These are phyloP conservation scores for Condylostylus longicornis DNA, from an alignment of 1,140 invertebrate genomes.

Conservation along the genomic window DNA sequence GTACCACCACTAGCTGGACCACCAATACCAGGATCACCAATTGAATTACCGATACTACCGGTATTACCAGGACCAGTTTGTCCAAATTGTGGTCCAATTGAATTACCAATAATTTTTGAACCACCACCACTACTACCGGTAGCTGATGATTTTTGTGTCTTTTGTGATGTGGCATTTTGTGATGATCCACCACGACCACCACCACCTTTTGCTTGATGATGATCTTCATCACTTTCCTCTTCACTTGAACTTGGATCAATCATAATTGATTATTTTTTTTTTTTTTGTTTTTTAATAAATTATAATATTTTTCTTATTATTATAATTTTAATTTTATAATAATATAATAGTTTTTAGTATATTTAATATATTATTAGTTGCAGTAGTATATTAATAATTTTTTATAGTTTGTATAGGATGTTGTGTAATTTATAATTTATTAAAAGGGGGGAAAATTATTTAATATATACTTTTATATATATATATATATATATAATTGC, in stretches of 20 bases:
- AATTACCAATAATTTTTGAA: background rate
- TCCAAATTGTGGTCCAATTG: background rate
- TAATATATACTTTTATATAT: no score
- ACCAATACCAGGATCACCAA: background rate
- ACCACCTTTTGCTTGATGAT: conserved; percentile 7
- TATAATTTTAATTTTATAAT: background rate
- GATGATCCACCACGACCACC: background rate
- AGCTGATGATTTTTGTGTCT: conserved; percentile 1
- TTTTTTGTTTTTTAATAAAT: background rate
- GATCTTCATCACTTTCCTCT: conserved; percentile 73
- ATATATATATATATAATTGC: no score
- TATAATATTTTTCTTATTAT: background rate
- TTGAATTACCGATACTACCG: background rate
- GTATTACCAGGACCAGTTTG: background rate
- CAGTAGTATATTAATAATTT: no score
- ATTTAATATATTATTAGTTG: no score
- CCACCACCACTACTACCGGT: background rate
- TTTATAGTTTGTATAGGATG: no score
- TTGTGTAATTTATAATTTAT: no score
- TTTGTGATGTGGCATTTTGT: background rate
- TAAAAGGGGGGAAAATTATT: no score
- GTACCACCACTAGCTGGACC: background rate
- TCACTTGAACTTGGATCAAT: conserved; percentile 81
- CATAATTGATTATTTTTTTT: conserved; percentile 37
- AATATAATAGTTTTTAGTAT: no score